Evolutionary conservation across 2,888 invertebrate species (phyloP), one percentile per base, ranked within the genome.

Genomic region (Ctena decussata): DNA sequence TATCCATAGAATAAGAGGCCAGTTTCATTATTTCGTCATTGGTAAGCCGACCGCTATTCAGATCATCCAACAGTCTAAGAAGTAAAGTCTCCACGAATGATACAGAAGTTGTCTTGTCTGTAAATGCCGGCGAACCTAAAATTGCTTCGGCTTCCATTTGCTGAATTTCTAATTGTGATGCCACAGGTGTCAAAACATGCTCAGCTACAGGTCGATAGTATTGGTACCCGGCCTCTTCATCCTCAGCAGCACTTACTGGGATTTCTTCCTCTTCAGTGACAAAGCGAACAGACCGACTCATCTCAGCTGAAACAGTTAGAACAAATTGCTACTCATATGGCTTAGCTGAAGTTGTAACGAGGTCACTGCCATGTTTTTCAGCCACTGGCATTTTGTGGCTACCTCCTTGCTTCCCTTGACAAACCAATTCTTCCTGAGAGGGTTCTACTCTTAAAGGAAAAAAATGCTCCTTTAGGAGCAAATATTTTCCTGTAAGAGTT

Each of bases 121-220:
- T 77, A 30, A 85, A 39, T 57, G 76, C 78, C 15, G 86, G 82
- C 32, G 86, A 82, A 11, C 84, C 85, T 5, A 80, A 77, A 15
- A 83, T 82, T 0, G 84, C 85, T 32, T 85, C 90, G 8, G 80
- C 83, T 24, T 89, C 87, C 0, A 85, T 35, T 71, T 82, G 82
- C 35, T 79, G 80, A 1, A 91, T 74, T 37, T 85, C 80, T 27
- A 84, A 57, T 37, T 85, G 87, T 12, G 92, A 92, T 18, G 92
- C 77, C 15, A 87, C 87, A 0, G 92, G 92, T 0, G 92, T 92
- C 11, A 92, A 53, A 8, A 90, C 75, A 72, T 92, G 92, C 27
- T 91, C 91, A 0, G 85, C 46, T 1, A 90, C 90, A 12, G 92
- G 90, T 57, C 79, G 3, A 24, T 11, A 65, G 35, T 35, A 35